Base-by-base conservation (phyloP, 64 coral and sea anemone genomes). In the Catalaphyllia jardinei region DNA sequence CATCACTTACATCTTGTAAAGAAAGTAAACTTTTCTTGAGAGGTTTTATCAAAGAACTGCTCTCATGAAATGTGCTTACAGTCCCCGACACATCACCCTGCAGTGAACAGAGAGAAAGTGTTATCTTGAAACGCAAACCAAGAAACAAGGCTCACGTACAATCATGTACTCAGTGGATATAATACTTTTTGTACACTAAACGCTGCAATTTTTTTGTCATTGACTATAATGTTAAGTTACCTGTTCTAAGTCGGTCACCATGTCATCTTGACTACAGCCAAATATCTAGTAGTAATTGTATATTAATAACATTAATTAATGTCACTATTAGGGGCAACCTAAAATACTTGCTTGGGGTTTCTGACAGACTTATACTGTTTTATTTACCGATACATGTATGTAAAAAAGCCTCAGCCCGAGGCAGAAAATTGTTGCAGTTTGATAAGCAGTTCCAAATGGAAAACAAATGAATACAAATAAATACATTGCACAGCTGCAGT, bases 51-150 rank as follows among this genome's bases (percentile, higher is more conserved):
- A 73, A 39, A 60, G 25, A 65, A 29, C 86, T 92, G 27, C 79
- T 64, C 76, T 91, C 85, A 92, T 89, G 91, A 63, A 94, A 94
- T 50, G 86, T 85, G 62, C 79, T 92, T 15, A 98, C 61, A 20
- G 95, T 98, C n/a, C 92, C 89, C 35, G 95, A 93, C 3, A 98
- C 95, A 98, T 98, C 95, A 60, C 95, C 95, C 95, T 94, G 12
- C 24, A 82, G 74, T 5, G 67, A 39, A 76, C 71, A 60, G 35
- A 52, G 54, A 51, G 24, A 78, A 61, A 65, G 25, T 67, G 42
- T 46, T 57, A 57, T 16, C 54, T 57, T 57, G 11, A 57, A 57
- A 16, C 54, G 15, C 54, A 9, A 57, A 57, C 15, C 54, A 57
- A 14, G 15, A 57, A 57, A 16, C 54, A 57, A 57, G 15, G 54